Conservation (phyloP, 2,797 vertebrate species). For the Glossophaga mutica region DNA sequence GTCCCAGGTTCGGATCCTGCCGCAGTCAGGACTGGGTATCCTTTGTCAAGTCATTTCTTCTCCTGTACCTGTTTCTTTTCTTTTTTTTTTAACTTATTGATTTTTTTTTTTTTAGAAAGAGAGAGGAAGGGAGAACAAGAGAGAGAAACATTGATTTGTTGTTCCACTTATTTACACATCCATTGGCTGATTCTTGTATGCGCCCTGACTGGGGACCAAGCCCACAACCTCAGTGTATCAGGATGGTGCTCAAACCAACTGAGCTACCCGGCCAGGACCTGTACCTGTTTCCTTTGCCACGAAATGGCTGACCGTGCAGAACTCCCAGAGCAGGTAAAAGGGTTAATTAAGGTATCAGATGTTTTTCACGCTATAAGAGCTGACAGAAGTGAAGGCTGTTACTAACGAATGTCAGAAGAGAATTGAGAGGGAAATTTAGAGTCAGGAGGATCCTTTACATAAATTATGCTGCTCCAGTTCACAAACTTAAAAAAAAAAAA, state of each 20-base stretch:
- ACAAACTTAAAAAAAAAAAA: neutral
- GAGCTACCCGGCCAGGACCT: too few relatives aligned
- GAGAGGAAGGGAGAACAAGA: neutral
- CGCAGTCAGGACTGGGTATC: neutral
- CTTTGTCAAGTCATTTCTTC: neutral
- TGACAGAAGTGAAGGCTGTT: neutral
- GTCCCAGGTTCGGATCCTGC: neutral
- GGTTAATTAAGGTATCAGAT: neutral
- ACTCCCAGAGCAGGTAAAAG: neutral
- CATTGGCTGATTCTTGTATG: neutral
- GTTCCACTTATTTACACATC: neutral
- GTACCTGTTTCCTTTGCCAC: neutral
- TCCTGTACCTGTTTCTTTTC: too few relatives aligned
- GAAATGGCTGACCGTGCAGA: neutral
- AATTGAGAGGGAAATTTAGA: neutral
- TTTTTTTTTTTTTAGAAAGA: too few relatives aligned
- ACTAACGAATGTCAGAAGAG: neutral
- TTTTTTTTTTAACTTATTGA: too few relatives aligned
- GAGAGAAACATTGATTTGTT: neutral
- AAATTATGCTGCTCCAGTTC: conserved; percentile 1
- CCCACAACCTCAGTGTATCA: neutral
- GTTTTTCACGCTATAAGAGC: neutral
- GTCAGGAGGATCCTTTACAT: neutral
- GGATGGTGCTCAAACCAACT: neutral
- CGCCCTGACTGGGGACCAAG: neutral